Conservation (phyloP, 1,140 invertebrate species). For the Colletes latitarsis region DNA sequence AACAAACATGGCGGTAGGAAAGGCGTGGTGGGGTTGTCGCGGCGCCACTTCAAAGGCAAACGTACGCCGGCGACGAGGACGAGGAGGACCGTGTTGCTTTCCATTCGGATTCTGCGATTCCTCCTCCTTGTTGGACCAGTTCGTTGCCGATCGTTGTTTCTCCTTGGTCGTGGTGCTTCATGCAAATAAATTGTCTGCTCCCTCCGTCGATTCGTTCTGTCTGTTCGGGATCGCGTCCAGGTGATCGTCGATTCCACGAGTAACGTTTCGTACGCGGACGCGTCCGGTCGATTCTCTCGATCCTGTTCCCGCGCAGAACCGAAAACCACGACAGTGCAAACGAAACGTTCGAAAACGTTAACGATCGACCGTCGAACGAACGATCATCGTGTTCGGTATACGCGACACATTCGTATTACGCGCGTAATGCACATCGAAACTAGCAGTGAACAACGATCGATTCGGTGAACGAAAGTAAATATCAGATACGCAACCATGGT, state of each 20-base stretch:
- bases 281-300: not conserved
- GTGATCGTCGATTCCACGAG: no score
- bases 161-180: constrained; percentile 14
- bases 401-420: no score
- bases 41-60: constrained; percentile 1
- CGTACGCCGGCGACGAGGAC: not conserved
- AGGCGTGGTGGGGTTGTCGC: not conserved
- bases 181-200: constrained; percentile 14
- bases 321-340: no score
- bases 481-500: not conserved
- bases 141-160: constrained; percentile 58
- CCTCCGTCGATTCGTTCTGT: not conserved
- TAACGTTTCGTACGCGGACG: no score
- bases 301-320: no score
- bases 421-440: no score
- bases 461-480: no score
- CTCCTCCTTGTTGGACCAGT: constrained; percentile 58
- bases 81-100: constrained; percentile 52
- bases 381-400: no score
- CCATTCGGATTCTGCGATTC: constrained; percentile 58
- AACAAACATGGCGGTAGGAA: not conserved
- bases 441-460: not conserved
- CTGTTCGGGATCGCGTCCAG: not conserved
- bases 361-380: no score
- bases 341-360: not conserved